A percentile compares a stretch with the other conserved stretches of the same genome.
These are phyloP conservation scores for Lochmaea crataegi DNA, from an alignment of 2,888 invertebrate species.

Conservation along the genomic window DNA sequence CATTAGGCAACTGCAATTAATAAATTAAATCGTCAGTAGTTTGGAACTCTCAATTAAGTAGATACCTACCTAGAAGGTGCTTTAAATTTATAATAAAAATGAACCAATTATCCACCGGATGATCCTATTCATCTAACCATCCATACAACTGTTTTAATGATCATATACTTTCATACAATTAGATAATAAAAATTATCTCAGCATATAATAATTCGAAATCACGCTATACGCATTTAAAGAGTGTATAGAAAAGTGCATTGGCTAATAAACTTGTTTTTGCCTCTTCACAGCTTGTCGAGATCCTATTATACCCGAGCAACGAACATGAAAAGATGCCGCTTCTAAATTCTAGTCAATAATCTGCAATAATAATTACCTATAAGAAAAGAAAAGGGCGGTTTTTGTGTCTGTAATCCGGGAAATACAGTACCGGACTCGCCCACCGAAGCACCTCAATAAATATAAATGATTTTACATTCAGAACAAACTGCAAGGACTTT, in stretches of 20 bases:
- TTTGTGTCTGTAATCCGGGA: not conserved
- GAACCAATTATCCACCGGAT: not conserved
- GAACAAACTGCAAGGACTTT: too few relatives aligned
- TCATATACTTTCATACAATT: conserved; percentile 18
- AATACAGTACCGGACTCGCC: not conserved
- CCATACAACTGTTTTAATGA: conserved; percentile 6
- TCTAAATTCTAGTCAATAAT: conserved; percentile 34
- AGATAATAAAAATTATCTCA: conserved; percentile 17
- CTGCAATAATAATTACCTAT: not conserved
- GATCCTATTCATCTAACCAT: conserved; percentile 3
- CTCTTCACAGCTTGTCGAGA: conserved; percentile 39
- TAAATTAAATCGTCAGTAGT: not conserved
- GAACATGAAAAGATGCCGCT: conserved; percentile 37
- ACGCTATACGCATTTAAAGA: conserved; percentile 24
- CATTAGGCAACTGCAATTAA: not conserved
- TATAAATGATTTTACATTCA: too few relatives aligned
- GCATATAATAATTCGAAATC: conserved; percentile 28
- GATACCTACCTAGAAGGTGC: not conserved
- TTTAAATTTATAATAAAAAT: not conserved
- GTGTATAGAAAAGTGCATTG: conserved; percentile 13
- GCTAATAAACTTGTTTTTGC: conserved; percentile 35
- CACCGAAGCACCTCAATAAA: not conserved
- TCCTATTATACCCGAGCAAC: conserved; percentile 31
- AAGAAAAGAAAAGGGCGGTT: not conserved
- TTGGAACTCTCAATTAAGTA: not conserved